Conservation (phyloP, 2,113 vertebrate genomes). For the Esox niger region DNA sequence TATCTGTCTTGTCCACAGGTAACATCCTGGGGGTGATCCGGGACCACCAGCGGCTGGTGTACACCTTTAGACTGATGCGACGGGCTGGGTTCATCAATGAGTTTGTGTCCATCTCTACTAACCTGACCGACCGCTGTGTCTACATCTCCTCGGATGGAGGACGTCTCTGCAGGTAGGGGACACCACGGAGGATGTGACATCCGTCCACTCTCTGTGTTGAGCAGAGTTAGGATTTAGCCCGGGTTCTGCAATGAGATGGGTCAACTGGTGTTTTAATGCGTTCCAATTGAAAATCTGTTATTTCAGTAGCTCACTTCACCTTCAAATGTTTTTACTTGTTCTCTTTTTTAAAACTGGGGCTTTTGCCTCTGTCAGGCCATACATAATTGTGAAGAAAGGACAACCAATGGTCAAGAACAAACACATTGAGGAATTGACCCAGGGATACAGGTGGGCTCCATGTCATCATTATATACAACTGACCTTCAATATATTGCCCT, state of each 20-base stretch:
- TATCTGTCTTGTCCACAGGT: slow-evolving; percentile 73
- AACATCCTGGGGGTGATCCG: slow-evolving; percentile 96
- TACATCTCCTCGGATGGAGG: slow-evolving; percentile 98
- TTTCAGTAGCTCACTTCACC: background rate
- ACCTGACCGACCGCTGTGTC: slow-evolving; percentile 92
- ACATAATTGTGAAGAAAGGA: slow-evolving; percentile 95
- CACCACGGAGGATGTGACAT: background rate
- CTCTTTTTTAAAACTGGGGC: background rate
- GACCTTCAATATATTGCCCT: too few relatives aligned
- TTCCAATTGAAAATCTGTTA: background rate
- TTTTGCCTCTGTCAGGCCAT: slow-evolving; percentile 74
- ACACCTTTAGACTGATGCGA: slow-evolving; percentile 92
- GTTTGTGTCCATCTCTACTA: slow-evolving; percentile 98
- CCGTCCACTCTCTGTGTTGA: background rate
- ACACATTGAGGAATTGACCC: slow-evolving; percentile 94
- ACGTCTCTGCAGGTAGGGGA: slow-evolving; percentile 87
- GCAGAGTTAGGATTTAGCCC: background rate
- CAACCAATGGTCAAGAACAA: slow-evolving; percentile 91
- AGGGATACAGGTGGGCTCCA: slow-evolving; percentile 73
- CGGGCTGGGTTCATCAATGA: slow-evolving; percentile 95
- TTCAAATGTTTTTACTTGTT: too few relatives aligned
- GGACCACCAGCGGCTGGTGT: slow-evolving; percentile 88
- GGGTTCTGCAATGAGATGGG: background rate
- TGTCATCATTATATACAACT: background rate
- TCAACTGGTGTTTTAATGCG: background rate